Evolutionary conservation across 1,140 invertebrate genomes (phyloP), one percentile per base, ranked within the genome.

Genomic region (Adoxophyes honmai): DNA sequence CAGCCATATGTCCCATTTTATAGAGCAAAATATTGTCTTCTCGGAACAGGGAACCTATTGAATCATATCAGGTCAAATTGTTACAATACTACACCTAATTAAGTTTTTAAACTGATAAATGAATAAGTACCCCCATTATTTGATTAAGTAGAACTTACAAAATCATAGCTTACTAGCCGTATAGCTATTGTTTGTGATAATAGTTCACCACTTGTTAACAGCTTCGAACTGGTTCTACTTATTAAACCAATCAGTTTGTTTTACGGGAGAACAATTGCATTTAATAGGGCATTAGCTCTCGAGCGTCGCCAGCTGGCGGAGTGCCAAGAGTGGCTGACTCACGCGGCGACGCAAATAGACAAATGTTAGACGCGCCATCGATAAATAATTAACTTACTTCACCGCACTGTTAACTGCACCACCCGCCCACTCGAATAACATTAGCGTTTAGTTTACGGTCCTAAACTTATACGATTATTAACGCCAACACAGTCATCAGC

Each of bases 261-360:
- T 60, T 73, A 64, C 52, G 60, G 60, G 52, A 37, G 58, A 70
- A 70, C 62, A 70, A 70, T 68, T 57, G 52, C 58, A 65, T 68
- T 65, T 67, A 73, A 68, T 72, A 66, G 60, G 62, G 55, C 59
- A 73, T 72, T 66, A 70, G 62, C 67, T 68, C 42, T 59, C 38
- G 38, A 35, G 7, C 34, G 52, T 34, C 35, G 66, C 66, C 64
- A 72, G 33, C 58, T 76, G 71, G 71, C 64, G 6, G 33, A 3
- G 10, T 39, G 71, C 71, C 71, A 72, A 55, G 42, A 10, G 34
- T 34, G 21, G 11, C 53, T 76, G 71, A 76, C 63, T 74, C 74
- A 66, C 62, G 57, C 37, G 42, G 44, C 57, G 60, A 69, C 62
- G 60, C 52, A 63, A 64, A 66, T 64, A 62, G 34, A 39, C 34